These are phyloP conservation scores for Byasa hedistus DNA, from an alignment of 2,888 invertebrate genomes.

Conservation along the genomic window DNA sequence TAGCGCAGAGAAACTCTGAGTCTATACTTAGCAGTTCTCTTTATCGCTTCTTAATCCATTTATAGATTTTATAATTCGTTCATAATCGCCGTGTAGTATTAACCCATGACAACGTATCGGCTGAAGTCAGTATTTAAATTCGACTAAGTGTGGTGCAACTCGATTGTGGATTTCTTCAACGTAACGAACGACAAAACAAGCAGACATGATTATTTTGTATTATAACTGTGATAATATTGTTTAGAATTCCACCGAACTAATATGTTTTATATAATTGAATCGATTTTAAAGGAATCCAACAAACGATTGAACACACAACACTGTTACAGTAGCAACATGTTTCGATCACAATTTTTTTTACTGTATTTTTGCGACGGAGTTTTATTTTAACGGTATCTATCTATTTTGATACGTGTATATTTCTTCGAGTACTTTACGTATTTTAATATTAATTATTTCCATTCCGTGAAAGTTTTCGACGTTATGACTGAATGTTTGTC, in stretches of 20 bases:
- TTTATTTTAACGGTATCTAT: conserved; percentile 52
- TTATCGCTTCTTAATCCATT: background rate
- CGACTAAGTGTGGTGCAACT: conserved; percentile 42
- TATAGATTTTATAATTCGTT: background rate
- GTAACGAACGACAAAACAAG: conserved; percentile 62
- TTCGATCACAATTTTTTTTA: conserved; percentile 69
- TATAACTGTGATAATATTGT: conserved; percentile 78
- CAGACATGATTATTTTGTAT: conserved; percentile 73
- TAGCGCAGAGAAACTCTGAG: too few species aligned
- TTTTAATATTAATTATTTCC: conserved; percentile 71
- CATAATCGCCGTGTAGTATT: conserved; percentile 40
- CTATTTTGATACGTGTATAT: conserved; percentile 64
- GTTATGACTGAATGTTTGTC: conserved; percentile 66
- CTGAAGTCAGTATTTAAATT: conserved; percentile 26
- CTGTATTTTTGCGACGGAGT: conserved; percentile 66
- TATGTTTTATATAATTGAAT: conserved; percentile 59
- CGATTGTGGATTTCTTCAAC: conserved; percentile 76
- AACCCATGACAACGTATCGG: conserved; percentile 49
- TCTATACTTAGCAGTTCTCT: too few species aligned
- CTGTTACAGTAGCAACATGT: conserved; percentile 53
- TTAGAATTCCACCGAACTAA: conserved; percentile 75
- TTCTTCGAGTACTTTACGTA: conserved; percentile 74
- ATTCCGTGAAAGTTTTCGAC: conserved; percentile 72
- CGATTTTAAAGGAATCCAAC: conserved; percentile 70
- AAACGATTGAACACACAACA: conserved; percentile 47